Conservation (phyloP, 2,113 vertebrate species). For the Dicaeum eximium region DNA sequence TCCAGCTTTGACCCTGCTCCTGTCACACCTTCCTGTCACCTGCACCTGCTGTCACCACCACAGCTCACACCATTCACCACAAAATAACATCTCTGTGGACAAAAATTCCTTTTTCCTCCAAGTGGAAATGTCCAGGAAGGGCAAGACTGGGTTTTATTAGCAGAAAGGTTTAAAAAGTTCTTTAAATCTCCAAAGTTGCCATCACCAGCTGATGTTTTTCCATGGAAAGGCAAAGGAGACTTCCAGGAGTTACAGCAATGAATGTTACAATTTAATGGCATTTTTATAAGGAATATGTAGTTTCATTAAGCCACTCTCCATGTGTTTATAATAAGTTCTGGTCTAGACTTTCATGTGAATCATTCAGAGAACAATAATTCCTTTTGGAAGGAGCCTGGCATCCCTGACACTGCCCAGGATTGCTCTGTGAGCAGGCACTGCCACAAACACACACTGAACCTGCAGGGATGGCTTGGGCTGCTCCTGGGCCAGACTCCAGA, state of each 20-base stretch:
- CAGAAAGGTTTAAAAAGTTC: not conserved
- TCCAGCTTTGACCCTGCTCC: not conserved
- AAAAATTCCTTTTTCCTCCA: not conserved
- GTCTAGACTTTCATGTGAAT: not conserved
- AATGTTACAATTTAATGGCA: not conserved
- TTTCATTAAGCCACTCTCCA: not conserved
- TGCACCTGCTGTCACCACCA: not conserved
- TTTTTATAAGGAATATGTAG: not conserved
- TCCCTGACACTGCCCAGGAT: not conserved
- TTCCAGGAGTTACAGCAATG: not conserved
- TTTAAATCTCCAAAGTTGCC: not conserved
- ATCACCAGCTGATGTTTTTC: not conserved
- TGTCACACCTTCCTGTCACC: not conserved
- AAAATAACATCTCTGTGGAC: not conserved
- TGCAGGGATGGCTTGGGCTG: not conserved
- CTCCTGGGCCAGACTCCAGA: not conserved
- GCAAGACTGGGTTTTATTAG: not conserved
- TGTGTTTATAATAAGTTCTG: not conserved
- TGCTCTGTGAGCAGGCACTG: not conserved
- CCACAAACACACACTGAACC: accelerated
- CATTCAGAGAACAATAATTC: not conserved
- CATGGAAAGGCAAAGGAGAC: not conserved
- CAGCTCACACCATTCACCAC: not conserved
- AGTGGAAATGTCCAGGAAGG: not conserved
- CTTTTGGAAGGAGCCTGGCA: not conserved